Evolutionary conservation across 2,797 vertebrate genomes (phyloP), one percentile per base, ranked within the genome.

Genomic region (Tokudaia muenninki): DNA sequence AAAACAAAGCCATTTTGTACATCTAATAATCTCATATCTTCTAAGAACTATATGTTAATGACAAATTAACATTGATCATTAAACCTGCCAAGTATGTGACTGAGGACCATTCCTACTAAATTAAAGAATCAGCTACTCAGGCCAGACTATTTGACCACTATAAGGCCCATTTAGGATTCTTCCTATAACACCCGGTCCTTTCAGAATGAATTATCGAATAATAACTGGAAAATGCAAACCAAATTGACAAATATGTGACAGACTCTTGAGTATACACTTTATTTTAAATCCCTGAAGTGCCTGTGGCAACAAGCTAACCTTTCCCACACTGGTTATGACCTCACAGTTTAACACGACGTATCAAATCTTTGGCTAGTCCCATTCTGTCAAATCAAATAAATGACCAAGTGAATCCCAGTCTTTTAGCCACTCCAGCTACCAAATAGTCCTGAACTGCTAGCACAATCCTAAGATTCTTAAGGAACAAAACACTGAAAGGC

Each of bases 401-500:
- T 26, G 74, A 52, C 17, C 37, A 37, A 37, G 1, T 57, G 83
- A 90, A 83, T 57, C 91, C 65, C 67, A 91, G 4, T 91, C 6
- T 93, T n/a, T 80, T 80, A 65, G 13, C 11, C 19, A 34, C 59
- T 61, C 21, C 16, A 75, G 41, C n/a, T 96, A 78, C 70, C n/a
- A 67, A 86, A 67, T n/a, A 95, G 67, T 88, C 47, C 44, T 47
- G 44, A 70, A 50, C 90, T 17, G 67, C 37, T 87, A 82, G 90
- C 78, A 37, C 61, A 87, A 95, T 89, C 61, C 17, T 72, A 59
- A 94, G 75, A n/a, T 90, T 75, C 92, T 92, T 59, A 92, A 91
- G 55, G 59, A 94, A n/a, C 52, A 95, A 89, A 92, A 91, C 44
- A 75, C 74, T 61, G 47, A 93, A 83, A 87, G 74, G 87, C 17